Percentiles rank a stretch among this genome's conserved stretches.
Evolutionary conservation across 2,113 vertebrate genomes (phyloP).

Genomic region (Callipepla californica): DNA sequence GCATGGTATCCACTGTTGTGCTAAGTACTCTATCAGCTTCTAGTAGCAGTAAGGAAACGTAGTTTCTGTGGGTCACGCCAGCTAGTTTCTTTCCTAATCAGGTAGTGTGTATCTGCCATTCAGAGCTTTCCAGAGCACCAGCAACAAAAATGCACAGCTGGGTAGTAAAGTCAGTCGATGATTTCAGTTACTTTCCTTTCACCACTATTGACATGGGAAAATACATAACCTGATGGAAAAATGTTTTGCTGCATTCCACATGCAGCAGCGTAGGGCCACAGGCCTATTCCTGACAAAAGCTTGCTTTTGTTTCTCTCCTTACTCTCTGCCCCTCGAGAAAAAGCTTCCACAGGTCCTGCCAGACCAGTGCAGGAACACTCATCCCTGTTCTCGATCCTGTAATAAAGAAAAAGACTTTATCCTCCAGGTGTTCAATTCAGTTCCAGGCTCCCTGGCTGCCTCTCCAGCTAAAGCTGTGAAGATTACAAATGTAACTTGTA

Average conservation of each 20-base stretch:
- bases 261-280: not conserved
- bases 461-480: not conserved
- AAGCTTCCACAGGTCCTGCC: not conserved
- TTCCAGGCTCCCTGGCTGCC: not conserved
- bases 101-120: not conserved
- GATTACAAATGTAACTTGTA: not conserved
- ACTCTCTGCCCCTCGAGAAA: not conserved
- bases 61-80: not conserved
- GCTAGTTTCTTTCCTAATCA: not conserved
- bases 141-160: not conserved
- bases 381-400: not conserved
- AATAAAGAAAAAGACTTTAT: not conserved
- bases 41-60: accelerated
- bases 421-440: accelerated
- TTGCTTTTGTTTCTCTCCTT: not conserved
- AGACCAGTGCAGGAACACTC: not conserved
- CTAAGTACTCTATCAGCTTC: not conserved
- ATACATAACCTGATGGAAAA: not conserved
- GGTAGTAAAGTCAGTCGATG: not conserved
- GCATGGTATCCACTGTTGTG: not conserved
- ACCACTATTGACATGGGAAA: not conserved
- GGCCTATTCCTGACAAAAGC: not conserved
- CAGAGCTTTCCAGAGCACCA: not conserved
- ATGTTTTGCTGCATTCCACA: not conserved
- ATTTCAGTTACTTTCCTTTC: not conserved